Conservation (phyloP, 2,113 vertebrate genomes). For the Myrmecophaga tridactyla region DNA sequence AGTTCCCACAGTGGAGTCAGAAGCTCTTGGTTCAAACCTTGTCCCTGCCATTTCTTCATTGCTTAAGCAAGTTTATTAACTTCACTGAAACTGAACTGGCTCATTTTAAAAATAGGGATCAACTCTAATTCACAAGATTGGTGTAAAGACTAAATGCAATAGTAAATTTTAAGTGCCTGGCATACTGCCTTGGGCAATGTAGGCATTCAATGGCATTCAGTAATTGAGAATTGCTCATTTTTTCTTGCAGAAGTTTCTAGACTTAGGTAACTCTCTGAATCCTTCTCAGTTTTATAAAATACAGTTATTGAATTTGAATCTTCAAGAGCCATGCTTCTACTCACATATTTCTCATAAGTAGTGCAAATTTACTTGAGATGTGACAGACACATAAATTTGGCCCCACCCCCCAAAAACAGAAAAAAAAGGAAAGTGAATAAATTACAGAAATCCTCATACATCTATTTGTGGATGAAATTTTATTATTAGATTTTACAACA, state of each 20-base stretch:
- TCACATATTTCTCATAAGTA: slow-evolving; percentile 28
- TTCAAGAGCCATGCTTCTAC: slow-evolving; percentile 45
- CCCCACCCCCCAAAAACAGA: background rate
- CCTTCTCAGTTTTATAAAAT: slow-evolving; percentile 63
- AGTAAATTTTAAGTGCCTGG: background rate
- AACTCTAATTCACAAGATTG: background rate
- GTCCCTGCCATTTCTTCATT: background rate
- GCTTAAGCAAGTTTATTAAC: background rate
- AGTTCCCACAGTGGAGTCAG: background rate
- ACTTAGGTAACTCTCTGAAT: slow-evolving; percentile 34
- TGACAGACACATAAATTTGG: slow-evolving; percentile 47
- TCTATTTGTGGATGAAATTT: background rate
- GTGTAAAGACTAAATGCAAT: background rate
- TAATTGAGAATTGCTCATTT: slow-evolving; percentile 9
- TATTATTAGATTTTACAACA: slow-evolving; percentile 25
- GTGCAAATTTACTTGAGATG: slow-evolving; percentile 17
- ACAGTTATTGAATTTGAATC: slow-evolving; percentile 44
- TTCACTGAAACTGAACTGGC: background rate
- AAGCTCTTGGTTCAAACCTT: background rate
- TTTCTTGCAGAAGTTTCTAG: slow-evolving; percentile 20
- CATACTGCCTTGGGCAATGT: background rate
- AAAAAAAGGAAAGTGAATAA: background rate
- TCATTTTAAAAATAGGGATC: background rate
- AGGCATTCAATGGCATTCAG: background rate
- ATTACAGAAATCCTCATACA: background rate